These are phyloP conservation scores for Eueides isabella DNA, from an alignment of 1,140 invertebrate species.

Conservation along the genomic window DNA sequence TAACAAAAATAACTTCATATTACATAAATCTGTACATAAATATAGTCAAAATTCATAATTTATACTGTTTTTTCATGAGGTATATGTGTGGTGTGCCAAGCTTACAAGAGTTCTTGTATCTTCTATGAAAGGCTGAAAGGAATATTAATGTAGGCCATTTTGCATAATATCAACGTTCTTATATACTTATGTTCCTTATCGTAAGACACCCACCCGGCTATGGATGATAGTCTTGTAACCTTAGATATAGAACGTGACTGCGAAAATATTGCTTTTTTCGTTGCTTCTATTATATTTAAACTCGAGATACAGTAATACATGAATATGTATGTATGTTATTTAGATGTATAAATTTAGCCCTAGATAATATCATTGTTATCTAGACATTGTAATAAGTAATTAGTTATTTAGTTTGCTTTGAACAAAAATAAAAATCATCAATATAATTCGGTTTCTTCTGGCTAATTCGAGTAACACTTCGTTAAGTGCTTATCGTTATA, in stretches of 20 bases:
- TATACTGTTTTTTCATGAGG: neutral
- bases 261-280: neutral
- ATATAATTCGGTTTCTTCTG: no score
- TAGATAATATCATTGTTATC: no score
- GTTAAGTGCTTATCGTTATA: no score
- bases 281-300: neutral
- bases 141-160: constrained; percentile 9
- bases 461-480: no score
- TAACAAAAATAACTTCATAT: neutral
- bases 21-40: neutral
- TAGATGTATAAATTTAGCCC: no score
- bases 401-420: no score
- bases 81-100: neutral
- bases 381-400: no score
- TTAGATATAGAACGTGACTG: neutral
- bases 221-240: neutral
- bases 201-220: neutral
- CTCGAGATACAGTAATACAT: neutral
- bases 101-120: neutral
- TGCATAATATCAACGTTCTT: constrained; percentile 8
- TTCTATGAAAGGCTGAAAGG: constrained; percentile 1
- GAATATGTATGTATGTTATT: neutral
- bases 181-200: neutral
- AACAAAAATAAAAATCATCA: no score
- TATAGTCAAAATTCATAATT: neutral